Percentiles rank a stretch among this genome's conserved stretches.
phyloP scores from a whole-genome alignment of 2,797 vertebrate genomes.

The Corythornis leucogaster region DNA sequence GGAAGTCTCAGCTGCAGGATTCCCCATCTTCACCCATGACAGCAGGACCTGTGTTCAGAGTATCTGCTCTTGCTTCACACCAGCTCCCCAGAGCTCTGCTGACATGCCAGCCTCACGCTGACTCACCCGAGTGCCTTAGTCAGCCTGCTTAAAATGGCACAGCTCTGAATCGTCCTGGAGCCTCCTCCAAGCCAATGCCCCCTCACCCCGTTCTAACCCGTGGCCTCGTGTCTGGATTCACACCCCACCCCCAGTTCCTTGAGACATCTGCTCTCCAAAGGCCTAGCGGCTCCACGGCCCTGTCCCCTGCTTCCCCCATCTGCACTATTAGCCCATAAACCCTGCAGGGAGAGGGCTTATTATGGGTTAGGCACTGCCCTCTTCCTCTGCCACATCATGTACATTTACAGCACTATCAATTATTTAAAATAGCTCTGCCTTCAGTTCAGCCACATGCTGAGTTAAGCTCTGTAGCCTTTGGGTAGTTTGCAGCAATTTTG shows the following conservation, averaged over 20 bases:
- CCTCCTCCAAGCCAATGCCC: neutral
- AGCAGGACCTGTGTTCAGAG: neutral
- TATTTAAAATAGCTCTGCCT: constrained; percentile 58
- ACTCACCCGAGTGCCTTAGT: constrained; percentile 30
- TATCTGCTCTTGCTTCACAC: neutral
- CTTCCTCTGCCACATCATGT: constrained; percentile 22
- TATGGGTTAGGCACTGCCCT: neutral
- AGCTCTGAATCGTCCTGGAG: constrained; percentile 16
- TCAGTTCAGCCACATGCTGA: constrained; percentile 40
- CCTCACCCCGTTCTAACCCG: fast-evolving
- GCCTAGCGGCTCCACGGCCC: fast-evolving
- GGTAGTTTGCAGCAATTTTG: constrained; percentile 1
- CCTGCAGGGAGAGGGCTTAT: neutral
- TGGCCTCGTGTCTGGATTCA: neutral
- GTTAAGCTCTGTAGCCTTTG: constrained; percentile 35
- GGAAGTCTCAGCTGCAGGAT: neutral
- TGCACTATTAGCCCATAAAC: neutral
- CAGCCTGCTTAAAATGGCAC: constrained; percentile 54
- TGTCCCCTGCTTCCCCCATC: neutral
- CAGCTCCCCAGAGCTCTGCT: neutral
- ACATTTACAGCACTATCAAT: constrained; percentile 47
- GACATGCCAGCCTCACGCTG: neutral
- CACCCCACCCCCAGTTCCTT: fast-evolving
- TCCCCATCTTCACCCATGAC: neutral
- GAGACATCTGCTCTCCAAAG: neutral